A percentile compares a stretch with the other conserved stretches of the same genome.
These are phyloP conservation scores for Enoplosus armatus DNA, from an alignment of 2,797 vertebrate species.

Conservation along the genomic window DNA sequence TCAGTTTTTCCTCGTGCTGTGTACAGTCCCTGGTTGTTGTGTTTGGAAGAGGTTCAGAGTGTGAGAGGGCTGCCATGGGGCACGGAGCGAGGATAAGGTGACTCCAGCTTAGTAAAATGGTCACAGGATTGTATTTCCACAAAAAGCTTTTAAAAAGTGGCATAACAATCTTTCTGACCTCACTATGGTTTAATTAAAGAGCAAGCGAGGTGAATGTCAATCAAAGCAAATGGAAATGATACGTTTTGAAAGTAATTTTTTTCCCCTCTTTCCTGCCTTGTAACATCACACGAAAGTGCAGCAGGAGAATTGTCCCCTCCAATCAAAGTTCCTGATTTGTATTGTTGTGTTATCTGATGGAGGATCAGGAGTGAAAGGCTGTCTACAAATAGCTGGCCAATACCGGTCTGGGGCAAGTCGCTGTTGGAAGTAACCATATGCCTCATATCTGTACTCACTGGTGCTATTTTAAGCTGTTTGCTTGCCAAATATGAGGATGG, in stretches of 20 bases:
- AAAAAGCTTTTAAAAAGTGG: constrained; percentile 67
- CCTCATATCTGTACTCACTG: constrained; percentile 33
- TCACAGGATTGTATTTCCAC: constrained; percentile 67
- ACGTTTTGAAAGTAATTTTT: constrained; percentile 45
- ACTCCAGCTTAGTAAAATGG: constrained; percentile 49
- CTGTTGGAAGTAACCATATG: constrained; percentile 51
- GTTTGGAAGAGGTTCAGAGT: constrained; percentile 70
- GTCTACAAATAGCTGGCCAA: constrained; percentile 39
- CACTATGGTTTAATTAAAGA: constrained; percentile 73
- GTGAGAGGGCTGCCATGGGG: constrained; percentile 54
- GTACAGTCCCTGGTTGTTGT: constrained; percentile 69
- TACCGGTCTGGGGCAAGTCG: constrained; percentile 19
- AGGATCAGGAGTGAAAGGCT: constrained; percentile 32
- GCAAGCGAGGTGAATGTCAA: constrained; percentile 42
- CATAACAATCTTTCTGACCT: constrained; percentile 57
- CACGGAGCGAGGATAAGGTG: constrained; percentile 57
- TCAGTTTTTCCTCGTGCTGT: constrained; percentile 57
- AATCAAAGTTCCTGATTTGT: constrained; percentile 59
- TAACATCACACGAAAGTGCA: constrained; percentile 36
- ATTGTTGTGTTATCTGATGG: constrained; percentile 69
- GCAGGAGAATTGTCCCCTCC: constrained; percentile 42
- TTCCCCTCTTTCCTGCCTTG: neutral
- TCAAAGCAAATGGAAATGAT: constrained; percentile 65
- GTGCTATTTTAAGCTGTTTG: constrained; percentile 31
- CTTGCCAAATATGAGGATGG: constrained; percentile 39